A percentile compares a stretch with the other conserved stretches of the same genome.
These are phyloP conservation scores for Probaryconus sp. DNA, from an alignment of 1,140 invertebrate species.

Conservation along the genomic window DNA sequence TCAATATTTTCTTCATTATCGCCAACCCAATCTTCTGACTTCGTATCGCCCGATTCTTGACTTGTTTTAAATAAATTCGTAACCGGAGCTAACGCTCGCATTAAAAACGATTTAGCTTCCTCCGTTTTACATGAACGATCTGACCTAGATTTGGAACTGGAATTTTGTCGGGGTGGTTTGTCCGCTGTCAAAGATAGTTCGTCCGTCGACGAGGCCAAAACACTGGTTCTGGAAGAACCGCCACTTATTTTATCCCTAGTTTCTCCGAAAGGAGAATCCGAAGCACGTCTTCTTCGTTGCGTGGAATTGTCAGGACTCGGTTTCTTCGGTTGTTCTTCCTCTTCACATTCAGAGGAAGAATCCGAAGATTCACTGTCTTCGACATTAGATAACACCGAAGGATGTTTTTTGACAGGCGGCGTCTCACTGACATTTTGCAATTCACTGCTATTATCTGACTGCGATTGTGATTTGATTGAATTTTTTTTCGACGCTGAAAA, in stretches of 20 bases:
- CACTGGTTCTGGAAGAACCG: constrained; percentile 76
- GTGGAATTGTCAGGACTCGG: constrained; percentile 41
- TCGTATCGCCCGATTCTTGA: constrained; percentile 76
- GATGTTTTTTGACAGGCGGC: constrained; percentile 42
- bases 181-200: constrained; percentile 79
- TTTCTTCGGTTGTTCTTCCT: constrained; percentile 52
- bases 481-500: constrained; percentile 30
- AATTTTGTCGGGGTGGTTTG: constrained; percentile 78
- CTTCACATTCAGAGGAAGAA: constrained; percentile 68
- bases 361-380: constrained; percentile 67
- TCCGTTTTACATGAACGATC: constrained; percentile 79
- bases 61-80: constrained; percentile 82
- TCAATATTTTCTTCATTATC: constrained; percentile 72
- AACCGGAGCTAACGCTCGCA: constrained; percentile 83
- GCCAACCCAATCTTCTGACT: constrained; percentile 64
- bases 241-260: constrained; percentile 65
- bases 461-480: constrained; percentile 21
- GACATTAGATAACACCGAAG: constrained; percentile 52
- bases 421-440: constrained; percentile 56
- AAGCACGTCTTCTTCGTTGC: constrained; percentile 50
- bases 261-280: constrained; percentile 62
- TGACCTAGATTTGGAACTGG: constrained; percentile 75
- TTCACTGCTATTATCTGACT: constrained; percentile 20
- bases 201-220: constrained; percentile 79
- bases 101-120: constrained; percentile 85